Evolutionary conservation across 2,888 invertebrate species (phyloP).

Genomic region (Xylophagus ater): DNA sequence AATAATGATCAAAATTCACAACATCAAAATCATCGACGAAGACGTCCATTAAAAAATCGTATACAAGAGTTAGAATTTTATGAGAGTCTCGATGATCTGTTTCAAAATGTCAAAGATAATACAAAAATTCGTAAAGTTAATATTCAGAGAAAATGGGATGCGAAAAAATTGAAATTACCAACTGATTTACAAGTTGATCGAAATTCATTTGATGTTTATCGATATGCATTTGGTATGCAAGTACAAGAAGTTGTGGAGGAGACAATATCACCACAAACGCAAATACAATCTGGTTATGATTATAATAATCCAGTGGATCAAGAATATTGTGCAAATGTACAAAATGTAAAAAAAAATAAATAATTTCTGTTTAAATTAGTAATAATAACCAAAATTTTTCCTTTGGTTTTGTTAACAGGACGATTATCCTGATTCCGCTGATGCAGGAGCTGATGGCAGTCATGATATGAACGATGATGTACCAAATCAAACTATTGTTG

Average conservation of each 20-base stretch:
- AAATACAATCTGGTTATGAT: constrained; percentile 36
- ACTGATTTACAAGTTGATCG: constrained; percentile 29
- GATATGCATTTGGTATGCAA: constrained; percentile 28
- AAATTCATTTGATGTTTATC: constrained; percentile 27
- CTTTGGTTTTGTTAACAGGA: constrained; percentile 11
- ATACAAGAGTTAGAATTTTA: constrained; percentile 28
- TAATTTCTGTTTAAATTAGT: too few species aligned
- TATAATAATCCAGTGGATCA: constrained; percentile 46
- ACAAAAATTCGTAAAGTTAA: constrained; percentile 27
- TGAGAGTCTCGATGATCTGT: constrained; percentile 27
- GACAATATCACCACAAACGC: constrained; percentile 12
- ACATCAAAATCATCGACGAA: constrained; percentile 8
- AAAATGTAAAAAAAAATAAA: constrained; percentile 19
- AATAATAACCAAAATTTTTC: constrained; percentile 8
- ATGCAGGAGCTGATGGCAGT: constrained; percentile 17
- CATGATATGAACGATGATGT: constrained; percentile 34
- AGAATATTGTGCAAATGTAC: constrained; percentile 41
- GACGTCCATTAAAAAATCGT: constrained; percentile 21
- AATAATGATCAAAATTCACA: constrained; percentile 8
- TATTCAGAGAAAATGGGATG: constrained; percentile 36
- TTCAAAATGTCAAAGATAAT: constrained; percentile 26
- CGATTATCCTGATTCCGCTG: constrained; percentile 18
- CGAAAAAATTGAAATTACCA: constrained; percentile 34
- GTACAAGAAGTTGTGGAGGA: constrained; percentile 20
- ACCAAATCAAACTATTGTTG: constrained; percentile 29